Evolutionary conservation across 1,140 invertebrate species (phyloP).

Genomic region (Panagrolaimus sp.): DNA sequence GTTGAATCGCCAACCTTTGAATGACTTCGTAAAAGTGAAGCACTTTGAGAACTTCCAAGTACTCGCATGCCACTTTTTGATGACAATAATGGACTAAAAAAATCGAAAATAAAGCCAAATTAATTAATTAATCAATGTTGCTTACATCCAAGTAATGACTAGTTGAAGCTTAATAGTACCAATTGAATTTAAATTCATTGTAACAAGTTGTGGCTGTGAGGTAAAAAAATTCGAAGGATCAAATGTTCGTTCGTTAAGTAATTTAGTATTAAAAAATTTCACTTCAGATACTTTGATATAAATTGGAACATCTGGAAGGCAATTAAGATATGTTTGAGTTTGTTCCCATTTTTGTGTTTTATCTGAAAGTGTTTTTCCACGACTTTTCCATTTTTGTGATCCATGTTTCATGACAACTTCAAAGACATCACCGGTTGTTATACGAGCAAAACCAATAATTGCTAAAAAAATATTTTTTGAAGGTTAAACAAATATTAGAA

Average conservation of each 20-base stretch:
- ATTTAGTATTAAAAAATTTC: conserved; percentile 61
- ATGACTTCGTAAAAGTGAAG: not conserved
- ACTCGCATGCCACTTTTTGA: conserved; percentile 22
- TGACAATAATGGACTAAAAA: conserved; percentile 34
- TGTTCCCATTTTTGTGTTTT: conserved; percentile 64
- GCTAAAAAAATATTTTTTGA: conserved; percentile 28
- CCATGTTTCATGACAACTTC: conserved; percentile 66
- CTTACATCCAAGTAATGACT: conserved; percentile 67
- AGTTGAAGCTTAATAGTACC: conserved; percentile 67
- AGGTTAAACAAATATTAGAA: not conserved
- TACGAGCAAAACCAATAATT: conserved; percentile 42
- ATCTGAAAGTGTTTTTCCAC: conserved; percentile 64
- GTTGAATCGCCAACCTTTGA: conserved; percentile 12
- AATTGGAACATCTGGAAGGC: conserved; percentile 63
- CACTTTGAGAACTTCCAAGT: not conserved
- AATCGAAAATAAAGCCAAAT: conserved; percentile 7
- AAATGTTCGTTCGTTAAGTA: conserved; percentile 66
- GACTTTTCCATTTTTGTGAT: conserved; percentile 65
- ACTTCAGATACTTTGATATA: conserved; percentile 65
- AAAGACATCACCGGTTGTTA: conserved; percentile 62
- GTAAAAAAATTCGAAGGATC: conserved; percentile 66
- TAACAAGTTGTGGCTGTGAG: conserved; percentile 66
- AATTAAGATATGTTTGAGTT: conserved; percentile 61
- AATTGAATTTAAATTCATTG: conserved; percentile 66
- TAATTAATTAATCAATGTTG: no score